Percentiles rank a stretch among this genome's conserved stretches.
These are phyloP conservation scores for Syngnathus acus DNA, from an alignment of 2,797 vertebrate genomes.

Conservation along the genomic window DNA sequence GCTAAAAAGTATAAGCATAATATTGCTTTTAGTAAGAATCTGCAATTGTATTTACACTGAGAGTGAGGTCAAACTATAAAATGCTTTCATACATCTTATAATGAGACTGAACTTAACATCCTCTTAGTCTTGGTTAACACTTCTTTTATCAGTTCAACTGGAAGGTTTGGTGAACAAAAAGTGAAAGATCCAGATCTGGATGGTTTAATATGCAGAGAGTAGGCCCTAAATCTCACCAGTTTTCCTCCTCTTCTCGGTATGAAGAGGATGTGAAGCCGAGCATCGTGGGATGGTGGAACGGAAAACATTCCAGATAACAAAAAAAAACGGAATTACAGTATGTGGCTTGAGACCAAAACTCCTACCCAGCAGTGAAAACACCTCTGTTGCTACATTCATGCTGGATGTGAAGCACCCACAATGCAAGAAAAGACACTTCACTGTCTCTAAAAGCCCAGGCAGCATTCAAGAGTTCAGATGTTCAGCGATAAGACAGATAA, in stretches of 20 bases:
- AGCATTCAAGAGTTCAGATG: constrained; percentile 57
- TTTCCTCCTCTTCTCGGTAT: constrained; percentile 47
- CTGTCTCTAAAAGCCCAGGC: constrained; percentile 68
- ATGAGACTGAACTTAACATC: background rate
- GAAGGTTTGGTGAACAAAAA: constrained; percentile 1
- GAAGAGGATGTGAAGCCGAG: constrained; percentile 48
- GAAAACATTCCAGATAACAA: constrained; percentile 77
- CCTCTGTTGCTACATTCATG: constrained; percentile 60
- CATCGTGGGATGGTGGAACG: constrained; percentile 76
- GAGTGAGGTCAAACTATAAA: background rate
- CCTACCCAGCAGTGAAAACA: constrained; percentile 60
- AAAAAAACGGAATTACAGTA: constrained; percentile 69
- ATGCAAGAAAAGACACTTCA: constrained; percentile 64
- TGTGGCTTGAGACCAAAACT: constrained; percentile 70
- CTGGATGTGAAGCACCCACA: constrained; percentile 73
- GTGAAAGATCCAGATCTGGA: constrained; percentile 38
- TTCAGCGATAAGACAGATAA: constrained; percentile 48
- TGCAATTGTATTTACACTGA: background rate
- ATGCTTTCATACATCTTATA: background rate
- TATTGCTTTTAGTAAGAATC: background rate
- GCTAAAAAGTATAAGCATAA: background rate
- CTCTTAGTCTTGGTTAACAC: constrained; percentile 16
- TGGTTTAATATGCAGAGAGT: constrained; percentile 71
- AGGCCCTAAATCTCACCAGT: constrained; percentile 62
- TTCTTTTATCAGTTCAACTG: background rate